phyloP scores from a whole-genome alignment of 1,140 invertebrate species.

The Papilio xuthus region DNA sequence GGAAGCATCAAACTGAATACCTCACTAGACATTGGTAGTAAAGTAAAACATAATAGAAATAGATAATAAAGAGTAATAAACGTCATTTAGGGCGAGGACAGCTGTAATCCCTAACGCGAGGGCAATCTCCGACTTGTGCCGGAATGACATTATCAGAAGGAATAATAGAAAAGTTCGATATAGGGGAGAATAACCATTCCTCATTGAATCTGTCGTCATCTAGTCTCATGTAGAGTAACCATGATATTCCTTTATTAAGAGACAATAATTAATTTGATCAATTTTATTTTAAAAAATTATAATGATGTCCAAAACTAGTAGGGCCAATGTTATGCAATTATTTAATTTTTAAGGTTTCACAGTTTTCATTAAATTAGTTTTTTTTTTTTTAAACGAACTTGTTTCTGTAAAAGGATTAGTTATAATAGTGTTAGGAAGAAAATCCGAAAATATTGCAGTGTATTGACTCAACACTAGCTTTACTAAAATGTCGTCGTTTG shows the following conservation, averaged over 20 bases:
- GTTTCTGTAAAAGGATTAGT: no score
- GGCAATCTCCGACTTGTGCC: slow-evolving; percentile 57
- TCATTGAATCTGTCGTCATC: slow-evolving; percentile 58
- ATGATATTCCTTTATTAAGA: slow-evolving; percentile 36
- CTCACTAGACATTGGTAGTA: not conserved
- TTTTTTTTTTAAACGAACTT: no score
- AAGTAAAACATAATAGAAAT: slow-evolving; percentile 3
- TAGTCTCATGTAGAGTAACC: slow-evolving; percentile 52
- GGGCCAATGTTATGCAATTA: no score
- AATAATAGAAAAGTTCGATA: slow-evolving; percentile 60
- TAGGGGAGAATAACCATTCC: slow-evolving; percentile 54
- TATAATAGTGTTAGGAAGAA: no score
- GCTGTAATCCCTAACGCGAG: slow-evolving; percentile 59
- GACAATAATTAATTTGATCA: no score
- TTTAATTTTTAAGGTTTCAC: no score
- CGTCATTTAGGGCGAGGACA: slow-evolving; percentile 51
- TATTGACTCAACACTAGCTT: no score
- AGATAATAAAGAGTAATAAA: slow-evolving; percentile 45
- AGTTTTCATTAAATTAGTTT: no score
- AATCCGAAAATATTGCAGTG: no score
- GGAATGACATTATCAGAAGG: slow-evolving; percentile 60
- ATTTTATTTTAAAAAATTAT: no score
- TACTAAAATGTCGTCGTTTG: no score
- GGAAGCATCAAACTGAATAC: not conserved
- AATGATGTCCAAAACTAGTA: no score